Conservation (phyloP, 2,113 vertebrate species). For the Ceyx melanurus region DNA sequence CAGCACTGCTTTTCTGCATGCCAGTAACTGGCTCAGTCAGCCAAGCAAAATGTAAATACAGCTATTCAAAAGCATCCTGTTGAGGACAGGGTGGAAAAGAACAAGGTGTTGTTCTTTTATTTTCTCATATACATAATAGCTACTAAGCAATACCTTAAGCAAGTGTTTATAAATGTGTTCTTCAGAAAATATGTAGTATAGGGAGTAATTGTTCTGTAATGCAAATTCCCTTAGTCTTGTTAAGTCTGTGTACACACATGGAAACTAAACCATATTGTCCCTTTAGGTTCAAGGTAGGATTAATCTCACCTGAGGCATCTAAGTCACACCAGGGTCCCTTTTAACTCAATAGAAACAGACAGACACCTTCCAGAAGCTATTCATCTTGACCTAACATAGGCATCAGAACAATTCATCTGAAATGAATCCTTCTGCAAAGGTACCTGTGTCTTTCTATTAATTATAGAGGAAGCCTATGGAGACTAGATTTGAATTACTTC, state of each 20-base stretch:
- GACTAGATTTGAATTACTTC: background rate
- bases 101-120: background rate
- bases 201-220: conserved; percentile 1
- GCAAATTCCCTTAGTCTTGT: background rate
- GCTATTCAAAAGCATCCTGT: conserved; percentile 42
- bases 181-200: background rate
- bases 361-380: conserved; percentile 9
- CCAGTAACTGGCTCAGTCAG: conserved; percentile 32
- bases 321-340: conserved; percentile 38
- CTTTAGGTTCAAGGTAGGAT: conserved; percentile 2
- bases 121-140: background rate
- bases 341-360: conserved; percentile 16
- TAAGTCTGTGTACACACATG: background rate
- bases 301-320: conserved; percentile 40
- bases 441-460: conserved; percentile 27
- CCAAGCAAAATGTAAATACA: conserved; percentile 47
- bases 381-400: background rate
- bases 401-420: conserved; percentile 20
- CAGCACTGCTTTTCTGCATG: conserved; percentile 28
- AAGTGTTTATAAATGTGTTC: background rate
- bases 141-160: background rate
- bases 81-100: background rate
- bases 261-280: background rate
- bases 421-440: conserved; percentile 26
- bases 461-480: conserved; percentile 1